Evolutionary conservation across 2,797 vertebrate species (phyloP), one percentile per base, ranked within the genome.

Genomic region (Dendrocincla tyrannina): DNA sequence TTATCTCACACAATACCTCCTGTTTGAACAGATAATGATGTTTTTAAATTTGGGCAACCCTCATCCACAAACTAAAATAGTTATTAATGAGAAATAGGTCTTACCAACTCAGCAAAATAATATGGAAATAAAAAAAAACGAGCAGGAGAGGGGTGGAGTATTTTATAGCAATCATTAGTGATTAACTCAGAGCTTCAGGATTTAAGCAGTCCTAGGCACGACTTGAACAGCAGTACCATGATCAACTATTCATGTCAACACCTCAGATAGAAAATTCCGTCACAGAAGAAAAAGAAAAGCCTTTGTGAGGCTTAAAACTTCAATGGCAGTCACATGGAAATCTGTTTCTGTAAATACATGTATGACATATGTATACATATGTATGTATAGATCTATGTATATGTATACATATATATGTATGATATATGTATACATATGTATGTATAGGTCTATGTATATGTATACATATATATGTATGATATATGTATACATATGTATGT

Each of bases 301-400:
- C 8, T 63, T 13, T 13, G 12, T 9, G 5, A 76, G 19, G 41
- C 19, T 39, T 20, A 33, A 58, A 77, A 55, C 35, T 8, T 15
- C 46, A 28, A 3, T 0, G 2, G 7, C 22, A 81, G 18, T 30
- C 8, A 1, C 1, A 41, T 0, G 2, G n/a, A 64, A 58, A 46
- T 41, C 59, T 52, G 6, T 33, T 59, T 41, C 24, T 2, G 11
- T 12, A n/a, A 20, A 25, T 15, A 44, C 7, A 9, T 32, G 25
- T 5, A 12, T 10, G 10, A 44, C 19, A 32, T 18, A 17, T 2
- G 8, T 9, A 32, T 23, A 20, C 11, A 42, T 7, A 8, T 32
- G 18, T 5, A 12, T 9, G 8, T 33, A 24, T 7, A 17, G 16
- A 33, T 6, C 18, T 22, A 33, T 27, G 25, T 25, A 10, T 12